Conservation (phyloP, 1,140 invertebrate species). For the Ceratina japonica region DNA sequence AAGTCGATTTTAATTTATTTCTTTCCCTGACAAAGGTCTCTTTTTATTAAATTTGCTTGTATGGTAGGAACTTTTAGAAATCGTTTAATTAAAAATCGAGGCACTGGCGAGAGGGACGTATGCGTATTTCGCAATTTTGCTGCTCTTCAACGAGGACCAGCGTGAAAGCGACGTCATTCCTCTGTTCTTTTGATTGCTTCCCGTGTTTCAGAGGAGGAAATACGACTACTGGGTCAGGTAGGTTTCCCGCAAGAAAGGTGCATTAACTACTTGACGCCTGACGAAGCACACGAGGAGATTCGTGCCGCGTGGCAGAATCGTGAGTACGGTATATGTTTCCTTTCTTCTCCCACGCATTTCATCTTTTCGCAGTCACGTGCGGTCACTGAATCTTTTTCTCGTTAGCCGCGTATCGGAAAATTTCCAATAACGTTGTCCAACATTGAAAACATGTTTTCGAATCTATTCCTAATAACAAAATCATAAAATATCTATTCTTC, state of each 20-base stretch:
- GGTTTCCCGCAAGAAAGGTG: slow-evolving; percentile 87
- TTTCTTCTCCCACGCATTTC: neutral
- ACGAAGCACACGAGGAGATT: slow-evolving; percentile 83
- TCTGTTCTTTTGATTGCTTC: slow-evolving; percentile 6
- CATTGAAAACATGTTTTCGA: too few species aligned
- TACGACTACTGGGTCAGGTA: slow-evolving; percentile 82
- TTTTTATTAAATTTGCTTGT: neutral
- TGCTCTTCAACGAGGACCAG: too few species aligned
- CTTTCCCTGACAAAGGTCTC: neutral
- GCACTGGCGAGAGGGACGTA: neutral
- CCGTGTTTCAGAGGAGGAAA: slow-evolving; percentile 84
- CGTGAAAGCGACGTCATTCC: neutral
- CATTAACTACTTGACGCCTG: slow-evolving; percentile 87
- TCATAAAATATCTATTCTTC: neutral
- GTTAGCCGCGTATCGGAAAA: too few species aligned
- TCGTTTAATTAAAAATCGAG: slow-evolving; percentile 14
- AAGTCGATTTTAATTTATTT: neutral
- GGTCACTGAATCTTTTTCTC: neutral
- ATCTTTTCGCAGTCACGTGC: neutral
- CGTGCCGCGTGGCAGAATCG: slow-evolving; percentile 90
- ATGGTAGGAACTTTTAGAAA: neutral
- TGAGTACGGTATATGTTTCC: slow-evolving; percentile 78
- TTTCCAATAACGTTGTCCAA: too few species aligned
- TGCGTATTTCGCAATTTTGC: neutral
- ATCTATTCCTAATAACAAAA: too few species aligned